Evolutionary conservation across 1,140 invertebrate species (phyloP), one percentile per base, ranked within the genome.

Genomic region (Papilio machaon): DNA sequence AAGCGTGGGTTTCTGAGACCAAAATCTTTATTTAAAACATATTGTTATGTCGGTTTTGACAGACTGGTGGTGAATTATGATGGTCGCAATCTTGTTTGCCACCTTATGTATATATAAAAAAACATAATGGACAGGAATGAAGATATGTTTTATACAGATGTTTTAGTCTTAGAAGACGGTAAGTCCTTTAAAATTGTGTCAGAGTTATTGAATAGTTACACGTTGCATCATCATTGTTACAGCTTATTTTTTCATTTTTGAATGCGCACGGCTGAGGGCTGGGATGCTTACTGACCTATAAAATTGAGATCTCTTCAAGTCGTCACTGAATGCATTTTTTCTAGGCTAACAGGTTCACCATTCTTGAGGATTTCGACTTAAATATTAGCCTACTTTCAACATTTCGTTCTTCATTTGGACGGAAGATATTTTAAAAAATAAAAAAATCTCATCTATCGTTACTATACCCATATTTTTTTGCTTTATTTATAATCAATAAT

Each of bases 271-370:
- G 64, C 30, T 70, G 13, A 70, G 64, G 60, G 30, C 6, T 76
- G 46, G 23, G 23, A 54, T 47, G 23, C 19, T 76, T 76, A 76
- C 47, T 76, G 74, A 49, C 47, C 46, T 76, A 49, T 49, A 49
- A 76, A 52, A 49, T 49, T 76, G 47, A 49, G 23, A 49, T 76
- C 74, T 76, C 74, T 76, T 76, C 74, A 49, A 76, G 74, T 76
- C 74, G 19, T 76, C 43, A 74, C 74, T 76, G 74, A 76, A 76
- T 76, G 74, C 19, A 76, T 15, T 52, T 76, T 75, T 76, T 76
- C 74, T 76, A 76, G 47, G 47, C 74, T 76, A 76, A 76, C 46
- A 76, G 47, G 74, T 52, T 76, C 46, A 76, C 11, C 11, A 76
- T 76, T 52, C 46, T 76, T 49, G 47, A 54, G 19, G 46, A 46